phyloP scores from a whole-genome alignment of 92 coral and sea anemone genomes.

The Pocillopora meandrina region DNA sequence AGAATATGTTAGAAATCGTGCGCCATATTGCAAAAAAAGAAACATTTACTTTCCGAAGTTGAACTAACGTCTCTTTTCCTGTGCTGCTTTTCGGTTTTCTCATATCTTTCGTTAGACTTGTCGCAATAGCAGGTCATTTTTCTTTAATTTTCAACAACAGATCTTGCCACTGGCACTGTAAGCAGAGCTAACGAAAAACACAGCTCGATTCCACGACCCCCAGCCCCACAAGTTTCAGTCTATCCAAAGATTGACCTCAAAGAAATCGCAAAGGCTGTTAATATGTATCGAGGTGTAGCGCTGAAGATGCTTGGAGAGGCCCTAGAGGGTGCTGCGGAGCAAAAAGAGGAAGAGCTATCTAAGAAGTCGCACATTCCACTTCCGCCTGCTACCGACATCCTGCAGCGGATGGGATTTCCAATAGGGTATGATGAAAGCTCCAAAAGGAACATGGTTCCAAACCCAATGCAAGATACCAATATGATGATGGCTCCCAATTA shows the following conservation, averaged over 20 bases:
- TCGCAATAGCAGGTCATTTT: too few species aligned
- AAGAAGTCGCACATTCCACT: constrained; percentile 76
- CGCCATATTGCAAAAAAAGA: too few species aligned
- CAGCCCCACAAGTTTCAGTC: constrained; percentile 53
- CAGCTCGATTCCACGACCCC: constrained; percentile 78
- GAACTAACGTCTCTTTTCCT: too few species aligned
- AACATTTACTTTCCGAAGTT: too few species aligned
- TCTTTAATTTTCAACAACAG: constrained; percentile 36
- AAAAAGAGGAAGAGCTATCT: constrained; percentile 70
- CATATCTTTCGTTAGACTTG: not conserved
- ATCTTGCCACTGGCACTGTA: constrained; percentile 95
- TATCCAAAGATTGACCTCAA: constrained; percentile 95
- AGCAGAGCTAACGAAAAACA: constrained; percentile 73
- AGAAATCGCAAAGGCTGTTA: constrained; percentile 94
- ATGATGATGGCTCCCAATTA: constrained; percentile 37
- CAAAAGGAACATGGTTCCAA: constrained; percentile 45
- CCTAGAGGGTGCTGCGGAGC: constrained; percentile 83
- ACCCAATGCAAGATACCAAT: constrained; percentile 19
- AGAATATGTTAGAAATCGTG: too few species aligned
- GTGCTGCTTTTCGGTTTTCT: too few species aligned
- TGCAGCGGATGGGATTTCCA: constrained; percentile 86
- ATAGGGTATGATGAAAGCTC: constrained; percentile 56
- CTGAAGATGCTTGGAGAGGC: constrained; percentile 95
- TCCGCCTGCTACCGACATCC: constrained; percentile 76
- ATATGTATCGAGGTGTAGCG: constrained; percentile 79